phyloP scores from a whole-genome alignment of 2,888 invertebrate genomes.

The Operophtera brumata region DNA sequence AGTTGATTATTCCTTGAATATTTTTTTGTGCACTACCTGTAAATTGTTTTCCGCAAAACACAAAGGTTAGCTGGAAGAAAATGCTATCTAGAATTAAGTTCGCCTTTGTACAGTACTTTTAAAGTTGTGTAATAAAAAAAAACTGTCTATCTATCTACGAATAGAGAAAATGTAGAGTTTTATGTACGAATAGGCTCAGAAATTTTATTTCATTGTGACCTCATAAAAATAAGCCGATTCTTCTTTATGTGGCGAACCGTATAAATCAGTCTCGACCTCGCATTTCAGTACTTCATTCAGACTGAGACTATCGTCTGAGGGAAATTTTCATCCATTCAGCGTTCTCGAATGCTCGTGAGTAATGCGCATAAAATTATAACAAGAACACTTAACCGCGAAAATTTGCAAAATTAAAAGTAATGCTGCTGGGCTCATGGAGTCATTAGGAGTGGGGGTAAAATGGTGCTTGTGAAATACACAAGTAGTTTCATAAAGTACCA shows the following conservation, averaged over 20 bases:
- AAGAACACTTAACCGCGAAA: slow-evolving; percentile 53
- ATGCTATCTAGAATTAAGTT: no score
- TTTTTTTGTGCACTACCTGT: no score
- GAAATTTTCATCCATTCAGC: slow-evolving; percentile 38
- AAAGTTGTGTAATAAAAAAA: no score
- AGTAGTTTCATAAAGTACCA: neutral
- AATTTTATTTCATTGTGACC: no score
- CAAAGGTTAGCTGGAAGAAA: no score
- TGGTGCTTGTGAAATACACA: slow-evolving; percentile 34
- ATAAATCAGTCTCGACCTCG: slow-evolving; percentile 2
- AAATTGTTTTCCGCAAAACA: no score
- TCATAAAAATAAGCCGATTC: neutral
- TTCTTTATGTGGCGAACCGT: slow-evolving; percentile 6
- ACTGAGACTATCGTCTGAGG: slow-evolving; percentile 10
- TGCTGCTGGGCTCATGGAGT: slow-evolving; percentile 53
- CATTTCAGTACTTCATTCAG: slow-evolving; percentile 7
- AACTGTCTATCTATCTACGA: no score
- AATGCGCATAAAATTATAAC: slow-evolving; percentile 67
- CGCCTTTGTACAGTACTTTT: no score
- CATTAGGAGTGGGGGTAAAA: slow-evolving; percentile 63
- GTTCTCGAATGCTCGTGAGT: slow-evolving; percentile 51
- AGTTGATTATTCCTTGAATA: no score
- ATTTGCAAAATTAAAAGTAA: slow-evolving; percentile 62
- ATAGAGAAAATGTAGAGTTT: no score
- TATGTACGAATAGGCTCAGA: no score